A percentile compares a stretch with the other conserved stretches of the same genome.
Conservation (phyloP, 2,113 vertebrate species). For the Tachysurus vachellii region DNA sequence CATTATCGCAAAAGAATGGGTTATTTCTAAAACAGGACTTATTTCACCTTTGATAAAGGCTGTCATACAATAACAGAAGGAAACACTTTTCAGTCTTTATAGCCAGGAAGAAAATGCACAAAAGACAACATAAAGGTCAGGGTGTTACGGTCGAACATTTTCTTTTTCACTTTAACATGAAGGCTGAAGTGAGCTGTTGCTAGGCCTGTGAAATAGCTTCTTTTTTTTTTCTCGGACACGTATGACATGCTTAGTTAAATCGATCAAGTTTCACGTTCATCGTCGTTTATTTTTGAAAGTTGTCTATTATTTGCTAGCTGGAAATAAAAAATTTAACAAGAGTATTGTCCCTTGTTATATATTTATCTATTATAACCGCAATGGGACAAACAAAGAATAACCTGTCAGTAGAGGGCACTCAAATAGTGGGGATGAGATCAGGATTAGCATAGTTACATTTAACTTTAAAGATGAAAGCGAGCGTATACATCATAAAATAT, state of each 20-base stretch:
- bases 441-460: slow-evolving; percentile 11
- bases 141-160: not conserved
- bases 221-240: not conserved
- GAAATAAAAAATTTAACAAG: not conserved
- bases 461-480: not conserved
- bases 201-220: not conserved
- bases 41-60: not conserved
- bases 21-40: not conserved
- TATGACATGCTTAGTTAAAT: not conserved
- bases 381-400: not conserved
- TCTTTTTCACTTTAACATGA: not conserved
- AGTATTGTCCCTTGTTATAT: not conserved
- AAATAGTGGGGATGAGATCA: slow-evolving; percentile 22
- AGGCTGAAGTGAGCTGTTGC: not conserved
- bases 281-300: not conserved
- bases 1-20: not conserved
- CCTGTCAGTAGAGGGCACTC: slow-evolving; percentile 50
- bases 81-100: not conserved
- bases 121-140: not conserved
- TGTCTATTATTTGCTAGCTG: not conserved
- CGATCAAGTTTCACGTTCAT: not conserved
- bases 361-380: not conserved
- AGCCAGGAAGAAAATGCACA: not conserved
- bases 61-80: not conserved
- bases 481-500: not conserved